Base-by-base conservation (phyloP, 2,797 vertebrate genomes). In the Geranospiza caerulescens region DNA sequence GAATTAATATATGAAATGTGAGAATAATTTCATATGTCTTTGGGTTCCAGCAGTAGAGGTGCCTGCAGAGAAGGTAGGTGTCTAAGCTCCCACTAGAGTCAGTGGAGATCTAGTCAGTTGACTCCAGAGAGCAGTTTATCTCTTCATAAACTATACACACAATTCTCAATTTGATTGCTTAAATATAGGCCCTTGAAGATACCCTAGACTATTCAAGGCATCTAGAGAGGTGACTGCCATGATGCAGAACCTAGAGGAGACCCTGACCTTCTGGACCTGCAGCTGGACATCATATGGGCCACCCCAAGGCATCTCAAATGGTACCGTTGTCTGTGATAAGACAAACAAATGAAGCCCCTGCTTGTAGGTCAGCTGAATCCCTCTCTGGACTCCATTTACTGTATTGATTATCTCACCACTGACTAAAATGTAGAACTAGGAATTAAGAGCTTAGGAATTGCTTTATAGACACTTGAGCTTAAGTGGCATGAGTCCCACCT, bases 271-370 rank as follows among this genome's bases (percentile, higher is more conserved):
- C 68, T 55, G 44, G 20, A 23, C 12, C 44, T 56, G 9, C 36
- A 64, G 21, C 21, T 74, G 12, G 23, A 72, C 5, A 5, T 68
- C 63, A 62, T 4, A 14, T 40, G 17, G 25, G 12, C 27, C 10
- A 10, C 7, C 15, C 14, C 29, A 63, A 2, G 1, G 10, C 15
- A 23, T 75, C 44, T 87, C n/a, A 48, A 44, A 45, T 6, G 2
- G 5, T 27, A 45, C 12, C 15, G 7, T 5, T 47, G 11, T 6
- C 22, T 64, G 25, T 44, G 52, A 36, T 15, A 76, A 48, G 15
- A 38, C 34, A 36, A 31, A 1, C 0, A 22, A 64, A 36, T 18
- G 25, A 18, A 60, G 5, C 3, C 7, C 10, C 27, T 40, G 15
- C 9, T 52, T 27, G 6, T 20, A 73, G 31, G 11, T 63, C 53